Percentiles rank a stretch among this genome's conserved stretches.
phyloP scores from a whole-genome alignment of 2,113 vertebrate species.

The Pelecanus crispus region DNA sequence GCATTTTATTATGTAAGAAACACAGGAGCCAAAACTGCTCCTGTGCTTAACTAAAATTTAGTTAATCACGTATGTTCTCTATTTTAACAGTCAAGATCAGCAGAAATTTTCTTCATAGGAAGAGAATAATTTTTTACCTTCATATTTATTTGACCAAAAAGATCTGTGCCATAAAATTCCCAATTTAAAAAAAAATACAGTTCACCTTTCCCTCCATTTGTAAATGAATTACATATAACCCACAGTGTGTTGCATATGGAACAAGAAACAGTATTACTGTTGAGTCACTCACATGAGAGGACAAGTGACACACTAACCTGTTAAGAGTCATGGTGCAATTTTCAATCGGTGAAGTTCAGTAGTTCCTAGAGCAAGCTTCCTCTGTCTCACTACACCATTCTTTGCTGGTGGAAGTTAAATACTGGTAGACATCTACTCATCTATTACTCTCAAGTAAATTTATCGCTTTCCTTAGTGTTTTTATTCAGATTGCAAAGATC shows the following conservation, averaged over 20 bases:
- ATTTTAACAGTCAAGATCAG: not conserved
- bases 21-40: not conserved
- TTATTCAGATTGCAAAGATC: not conserved
- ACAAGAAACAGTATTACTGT: not conserved
- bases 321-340: not conserved
- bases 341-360: not conserved
- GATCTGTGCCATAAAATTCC: not conserved
- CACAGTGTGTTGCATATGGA: rapidly evolving
- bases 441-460: not conserved
- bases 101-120: not conserved
- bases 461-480: not conserved
- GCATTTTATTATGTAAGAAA: not conserved
- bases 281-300: not conserved
- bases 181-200: not conserved
- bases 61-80: not conserved
- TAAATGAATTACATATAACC: not conserved
- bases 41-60: not conserved
- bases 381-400: not conserved
- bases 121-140: not conserved
- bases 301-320: not conserved
- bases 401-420: not conserved
- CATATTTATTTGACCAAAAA: not conserved
- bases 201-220: not conserved
- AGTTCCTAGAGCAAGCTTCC: not conserved
- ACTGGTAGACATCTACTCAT: not conserved